phyloP scores from a whole-genome alignment of 2,888 invertebrate species.

The Homarus gammarus region DNA sequence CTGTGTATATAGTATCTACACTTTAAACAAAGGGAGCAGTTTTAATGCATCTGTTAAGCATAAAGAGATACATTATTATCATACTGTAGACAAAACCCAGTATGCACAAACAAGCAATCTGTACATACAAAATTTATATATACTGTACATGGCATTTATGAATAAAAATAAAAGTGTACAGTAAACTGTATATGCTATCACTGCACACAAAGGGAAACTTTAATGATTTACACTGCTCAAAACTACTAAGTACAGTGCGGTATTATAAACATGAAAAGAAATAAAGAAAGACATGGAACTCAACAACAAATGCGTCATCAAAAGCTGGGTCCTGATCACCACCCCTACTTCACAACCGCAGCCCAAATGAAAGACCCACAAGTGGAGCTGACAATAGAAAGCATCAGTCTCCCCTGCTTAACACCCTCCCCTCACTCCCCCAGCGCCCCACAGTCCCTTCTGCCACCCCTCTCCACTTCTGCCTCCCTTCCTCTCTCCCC shows the following conservation, averaged over 20 bases:
- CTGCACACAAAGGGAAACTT: neutral
- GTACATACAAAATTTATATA: neutral
- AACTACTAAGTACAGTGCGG: neutral
- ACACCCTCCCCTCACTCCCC: slow-evolving; percentile 46
- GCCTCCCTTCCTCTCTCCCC: slow-evolving; percentile 34
- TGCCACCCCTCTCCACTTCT: slow-evolving; percentile 18
- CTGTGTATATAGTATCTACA: slow-evolving; percentile 24
- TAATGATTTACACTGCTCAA: too few relatives aligned
- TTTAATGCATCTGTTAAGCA: too few relatives aligned
- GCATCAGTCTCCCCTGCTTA: slow-evolving; percentile 73
- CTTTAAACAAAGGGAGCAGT: neutral
- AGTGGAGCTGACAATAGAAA: slow-evolving; percentile 69
- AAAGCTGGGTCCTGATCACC: slow-evolving; percentile 30
- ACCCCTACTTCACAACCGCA: slow-evolving; percentile 59
- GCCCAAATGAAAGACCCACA: slow-evolving; percentile 68
- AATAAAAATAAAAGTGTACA: neutral
- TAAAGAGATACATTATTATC: neutral
- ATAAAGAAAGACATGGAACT: slow-evolving; percentile 20
- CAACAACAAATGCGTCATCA: slow-evolving; percentile 46
- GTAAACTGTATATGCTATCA: too few relatives aligned
- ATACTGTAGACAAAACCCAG: neutral
- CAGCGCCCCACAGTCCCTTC: slow-evolving; percentile 21
- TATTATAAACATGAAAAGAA: neutral
- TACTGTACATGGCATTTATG: too few relatives aligned
- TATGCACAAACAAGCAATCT: neutral